These are phyloP conservation scores for Iguana delicatissima DNA, from an alignment of 2,797 vertebrate genomes.

Conservation along the genomic window DNA sequence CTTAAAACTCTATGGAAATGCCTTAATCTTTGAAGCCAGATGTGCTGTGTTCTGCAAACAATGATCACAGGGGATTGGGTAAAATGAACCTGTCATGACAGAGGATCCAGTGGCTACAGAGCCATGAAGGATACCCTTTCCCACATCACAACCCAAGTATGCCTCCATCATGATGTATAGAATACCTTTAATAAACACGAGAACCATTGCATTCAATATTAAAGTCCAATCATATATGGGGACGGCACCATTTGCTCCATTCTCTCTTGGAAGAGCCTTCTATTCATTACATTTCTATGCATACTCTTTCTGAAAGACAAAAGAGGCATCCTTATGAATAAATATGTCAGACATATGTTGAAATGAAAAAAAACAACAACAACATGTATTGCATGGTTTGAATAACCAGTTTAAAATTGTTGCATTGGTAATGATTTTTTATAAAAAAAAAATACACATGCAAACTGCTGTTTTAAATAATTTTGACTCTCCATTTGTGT, in stretches of 20 bases:
- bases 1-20: not conserved
- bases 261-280: not conserved
- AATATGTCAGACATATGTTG: not conserved
- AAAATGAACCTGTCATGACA: not conserved
- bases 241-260: not conserved
- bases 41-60: not conserved
- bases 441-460: no score
- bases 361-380: not conserved
- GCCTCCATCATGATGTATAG: not conserved
- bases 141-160: not conserved
- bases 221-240: not conserved
- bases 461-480: not conserved
- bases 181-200: no score
- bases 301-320: not conserved
- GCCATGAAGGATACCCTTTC: not conserved
- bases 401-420: conserved; percentile 24
- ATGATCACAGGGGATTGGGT: not conserved
- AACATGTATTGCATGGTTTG: not conserved
- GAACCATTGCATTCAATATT: not conserved
- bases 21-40: not conserved
- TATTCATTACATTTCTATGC: not conserved
- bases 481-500: conserved; percentile 11
- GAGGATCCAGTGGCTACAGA: not conserved
- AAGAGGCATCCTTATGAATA: not conserved
- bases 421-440: not conserved